Evolutionary conservation across 2,797 vertebrate species (phyloP), one percentile per base, ranked within the genome.

Genomic region (Anniella stebbinsi): DNA sequence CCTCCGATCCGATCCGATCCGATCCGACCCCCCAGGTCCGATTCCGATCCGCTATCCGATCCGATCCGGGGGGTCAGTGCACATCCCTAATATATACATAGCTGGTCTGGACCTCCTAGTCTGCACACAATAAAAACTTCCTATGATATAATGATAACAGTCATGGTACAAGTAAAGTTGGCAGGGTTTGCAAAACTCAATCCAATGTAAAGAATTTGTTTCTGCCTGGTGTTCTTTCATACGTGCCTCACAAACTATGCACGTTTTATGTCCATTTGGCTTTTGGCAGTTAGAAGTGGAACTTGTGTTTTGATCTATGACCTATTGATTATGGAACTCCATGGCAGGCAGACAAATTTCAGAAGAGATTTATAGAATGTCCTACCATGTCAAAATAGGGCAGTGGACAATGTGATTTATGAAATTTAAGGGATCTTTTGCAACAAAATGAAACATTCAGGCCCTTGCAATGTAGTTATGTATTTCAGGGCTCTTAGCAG

Each of bases 251-350:
- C 54, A 60, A 93, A 84, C 91, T 83, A 41, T 82, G 13, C 33
- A 10, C 33, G 84, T 94, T 90, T 81, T 33, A 86, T 93, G 88
- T 87, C 89, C 87, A 92, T 70, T 93, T 81, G 45, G 76, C 17
- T 88, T 93, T 95, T 88, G 90, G 93, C 87, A 93, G 69, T 82
- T 95, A 93, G 93, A 89, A 94, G 89, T 66, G 87, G 90, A 95
- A 90, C 33, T 41, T 18, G n/a, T 54, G 15, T 90, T 94, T 76
- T 90, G 70, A 94, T 88, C 89, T 90, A 25, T 78, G 54, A 80
- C 36, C 60, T 85, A 87, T 85, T 70, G 38, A 91, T 77, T 89
- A 89, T 66, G 63, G 92, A 91, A 92, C 67, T 13, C 72, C 70
- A 89, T 80, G 87, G 41, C 38, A 48, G 82, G 85, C 51, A 88